Percentiles rank a stretch among this genome's conserved stretches.
phyloP scores from a whole-genome alignment of 2,797 vertebrate genomes.

The Schizopygopsis malacanthus region DNA sequence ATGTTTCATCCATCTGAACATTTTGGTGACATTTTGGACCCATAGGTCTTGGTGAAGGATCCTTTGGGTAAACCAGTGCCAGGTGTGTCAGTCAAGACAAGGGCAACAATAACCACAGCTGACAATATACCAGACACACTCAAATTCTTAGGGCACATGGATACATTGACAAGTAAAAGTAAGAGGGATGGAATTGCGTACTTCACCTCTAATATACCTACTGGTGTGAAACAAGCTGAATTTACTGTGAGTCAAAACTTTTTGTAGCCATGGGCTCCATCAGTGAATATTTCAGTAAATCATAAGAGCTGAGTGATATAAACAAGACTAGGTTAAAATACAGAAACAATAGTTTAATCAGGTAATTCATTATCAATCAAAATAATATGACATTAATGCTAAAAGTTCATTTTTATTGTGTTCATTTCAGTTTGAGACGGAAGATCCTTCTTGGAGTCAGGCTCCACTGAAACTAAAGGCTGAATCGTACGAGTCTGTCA shows the following conservation, averaged over 20 bases:
- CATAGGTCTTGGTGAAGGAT: constrained; percentile 88
- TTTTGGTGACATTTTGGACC: background rate
- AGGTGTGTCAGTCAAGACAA: constrained; percentile 71
- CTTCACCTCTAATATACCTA: constrained; percentile 82
- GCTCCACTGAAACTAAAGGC: constrained; percentile 74
- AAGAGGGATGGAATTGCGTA: constrained; percentile 76
- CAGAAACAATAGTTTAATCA: background rate
- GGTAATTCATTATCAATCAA: background rate
- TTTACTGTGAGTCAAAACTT: constrained; percentile 80
- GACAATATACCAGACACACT: constrained; percentile 45
- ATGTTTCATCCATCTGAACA: background rate
- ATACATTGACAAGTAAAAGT: constrained; percentile 57
- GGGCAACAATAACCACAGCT: constrained; percentile 57
- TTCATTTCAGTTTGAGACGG: constrained; percentile 80
- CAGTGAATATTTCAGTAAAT: background rate
- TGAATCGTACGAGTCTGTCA: constrained; percentile 82
- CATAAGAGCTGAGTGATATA: background rate
- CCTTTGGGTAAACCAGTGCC: constrained; percentile 72
- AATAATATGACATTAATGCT: background rate
- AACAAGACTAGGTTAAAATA: constrained; percentile 6
- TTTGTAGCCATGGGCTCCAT: background rate
- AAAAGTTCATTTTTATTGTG: constrained; percentile 12
- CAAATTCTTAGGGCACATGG: constrained; percentile 4
- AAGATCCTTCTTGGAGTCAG: constrained; percentile 77
- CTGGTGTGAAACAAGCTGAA: constrained; percentile 50